Evolutionary conservation across 2,797 vertebrate genomes (phyloP).

Genomic region (Lithobates pipiens): DNA sequence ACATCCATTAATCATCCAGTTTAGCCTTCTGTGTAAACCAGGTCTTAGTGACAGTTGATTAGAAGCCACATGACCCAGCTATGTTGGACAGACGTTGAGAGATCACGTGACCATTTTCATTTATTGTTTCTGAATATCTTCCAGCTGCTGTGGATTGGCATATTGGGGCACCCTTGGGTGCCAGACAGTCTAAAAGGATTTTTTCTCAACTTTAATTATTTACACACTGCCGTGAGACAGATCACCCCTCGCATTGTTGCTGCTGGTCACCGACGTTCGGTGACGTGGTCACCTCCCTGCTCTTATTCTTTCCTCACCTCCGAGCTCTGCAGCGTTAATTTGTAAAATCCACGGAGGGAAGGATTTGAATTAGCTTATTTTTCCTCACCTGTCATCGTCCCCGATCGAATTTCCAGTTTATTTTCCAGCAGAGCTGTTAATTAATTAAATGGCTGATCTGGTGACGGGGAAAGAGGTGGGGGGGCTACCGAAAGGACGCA

Average conservation of each 20-base stretch:
- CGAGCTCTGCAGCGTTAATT: conserved; percentile 73
- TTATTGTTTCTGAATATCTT: too few relatives aligned
- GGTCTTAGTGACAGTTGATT: too few relatives aligned
- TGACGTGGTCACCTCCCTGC: conserved; percentile 4
- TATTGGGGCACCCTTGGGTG: too few relatives aligned
- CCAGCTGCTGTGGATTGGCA: too few relatives aligned
- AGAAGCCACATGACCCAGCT: too few relatives aligned
- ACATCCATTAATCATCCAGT: too few relatives aligned
- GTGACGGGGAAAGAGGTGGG: conserved; percentile 56
- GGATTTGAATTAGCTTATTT: conserved; percentile 74
- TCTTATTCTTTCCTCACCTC: conserved; percentile 63
- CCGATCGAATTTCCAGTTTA: conserved; percentile 70
- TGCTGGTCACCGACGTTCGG: neutral
- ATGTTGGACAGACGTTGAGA: too few relatives aligned
- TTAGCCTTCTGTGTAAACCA: too few relatives aligned
- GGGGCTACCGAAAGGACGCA: conserved; percentile 55
- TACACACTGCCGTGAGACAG: neutral
- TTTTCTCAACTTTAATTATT: neutral
- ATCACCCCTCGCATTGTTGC: neutral
- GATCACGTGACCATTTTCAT: too few relatives aligned
- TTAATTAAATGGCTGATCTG: conserved; percentile 86
- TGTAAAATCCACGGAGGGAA: conserved; percentile 78
- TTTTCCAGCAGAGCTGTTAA: conserved; percentile 78
- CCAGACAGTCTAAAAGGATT: too few relatives aligned
- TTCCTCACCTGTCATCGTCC: conserved; percentile 70